Conservation (phyloP, 1,140 invertebrate genomes). For the Scaptomyza hsui region DNA sequence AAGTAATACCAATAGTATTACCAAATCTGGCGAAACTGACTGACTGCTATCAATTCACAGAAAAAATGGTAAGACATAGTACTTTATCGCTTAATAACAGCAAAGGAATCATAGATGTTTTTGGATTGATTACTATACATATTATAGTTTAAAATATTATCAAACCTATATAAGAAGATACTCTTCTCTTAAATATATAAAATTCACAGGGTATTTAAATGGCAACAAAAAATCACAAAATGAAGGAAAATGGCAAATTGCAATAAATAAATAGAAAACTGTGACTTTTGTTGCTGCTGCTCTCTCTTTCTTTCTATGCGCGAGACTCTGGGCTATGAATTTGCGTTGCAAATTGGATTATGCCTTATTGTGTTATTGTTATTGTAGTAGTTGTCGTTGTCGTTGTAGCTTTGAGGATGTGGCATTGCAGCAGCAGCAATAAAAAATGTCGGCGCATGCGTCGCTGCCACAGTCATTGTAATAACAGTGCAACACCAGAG, state of each 20-base stretch:
- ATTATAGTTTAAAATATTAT: too few relatives aligned
- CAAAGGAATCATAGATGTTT: too few relatives aligned
- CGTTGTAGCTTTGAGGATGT: too few relatives aligned
- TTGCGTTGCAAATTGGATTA: constrained; percentile 66
- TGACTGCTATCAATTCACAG: too few relatives aligned
- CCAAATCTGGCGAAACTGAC: too few relatives aligned
- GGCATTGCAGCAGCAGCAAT: constrained; percentile 7
- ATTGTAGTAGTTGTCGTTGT: constrained; percentile 11
- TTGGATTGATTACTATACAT: too few relatives aligned
- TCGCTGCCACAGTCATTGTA: constrained; percentile 41
- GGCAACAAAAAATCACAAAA: constrained; percentile 21
- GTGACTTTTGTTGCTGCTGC: constrained; percentile 16
- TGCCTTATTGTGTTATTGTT: constrained; percentile 57
- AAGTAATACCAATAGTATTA: too few relatives aligned
- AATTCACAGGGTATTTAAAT: constrained; percentile 6
- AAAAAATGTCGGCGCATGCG: constrained; percentile 45
- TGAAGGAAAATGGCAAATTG: constrained; percentile 52
- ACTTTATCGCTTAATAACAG: too few relatives aligned
- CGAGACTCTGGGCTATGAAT: constrained; percentile 36
- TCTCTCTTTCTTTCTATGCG: constrained; percentile 8
- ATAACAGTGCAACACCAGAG: constrained; percentile 36
- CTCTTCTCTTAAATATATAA: neutral
- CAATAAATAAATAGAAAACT: constrained; percentile 65
- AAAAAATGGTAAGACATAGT: too few relatives aligned
- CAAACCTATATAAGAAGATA: too few relatives aligned